These are phyloP conservation scores for Melitaea athalia DNA, from an alignment of 2,888 invertebrate genomes.

Conservation along the genomic window DNA sequence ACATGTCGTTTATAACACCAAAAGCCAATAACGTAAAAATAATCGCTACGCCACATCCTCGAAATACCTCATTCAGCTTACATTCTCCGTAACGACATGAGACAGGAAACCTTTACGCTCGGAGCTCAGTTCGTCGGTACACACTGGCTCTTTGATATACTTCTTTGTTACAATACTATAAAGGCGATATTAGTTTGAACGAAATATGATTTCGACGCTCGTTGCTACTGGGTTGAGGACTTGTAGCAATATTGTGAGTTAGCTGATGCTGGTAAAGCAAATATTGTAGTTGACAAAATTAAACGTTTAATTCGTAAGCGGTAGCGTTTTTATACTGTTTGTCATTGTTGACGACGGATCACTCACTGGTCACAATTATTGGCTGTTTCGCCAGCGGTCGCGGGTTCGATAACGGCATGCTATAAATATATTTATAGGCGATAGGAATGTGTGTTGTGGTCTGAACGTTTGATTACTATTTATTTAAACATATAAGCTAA, in stretches of 20 bases:
- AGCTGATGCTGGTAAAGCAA: not conserved
- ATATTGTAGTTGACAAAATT: not conserved
- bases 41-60: slow-evolving; percentile 17
- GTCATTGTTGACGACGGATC: no score
- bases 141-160: not conserved
- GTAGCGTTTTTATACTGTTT: not conserved
- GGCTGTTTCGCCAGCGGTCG: no score
- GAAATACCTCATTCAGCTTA: slow-evolving; percentile 2
- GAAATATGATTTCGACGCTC: not conserved
- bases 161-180: not conserved
- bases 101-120: slow-evolving; percentile 23
- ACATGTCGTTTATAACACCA: not conserved
- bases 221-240: not conserved
- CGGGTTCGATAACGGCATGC: no score
- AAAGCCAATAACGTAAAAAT: not conserved
- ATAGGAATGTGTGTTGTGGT: no score
- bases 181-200: not conserved
- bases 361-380: no score
- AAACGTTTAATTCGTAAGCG: not conserved
- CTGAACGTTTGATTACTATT: no score
- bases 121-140: not conserved
- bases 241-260: not conserved
- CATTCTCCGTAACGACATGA: slow-evolving; percentile 20
- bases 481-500: no score
- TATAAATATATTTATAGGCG: no score